Percentiles rank a stretch among this genome's conserved stretches.
These are phyloP conservation scores for Enhydra lutris DNA, from an alignment of 2,113 vertebrate species.

Conservation along the genomic window DNA sequence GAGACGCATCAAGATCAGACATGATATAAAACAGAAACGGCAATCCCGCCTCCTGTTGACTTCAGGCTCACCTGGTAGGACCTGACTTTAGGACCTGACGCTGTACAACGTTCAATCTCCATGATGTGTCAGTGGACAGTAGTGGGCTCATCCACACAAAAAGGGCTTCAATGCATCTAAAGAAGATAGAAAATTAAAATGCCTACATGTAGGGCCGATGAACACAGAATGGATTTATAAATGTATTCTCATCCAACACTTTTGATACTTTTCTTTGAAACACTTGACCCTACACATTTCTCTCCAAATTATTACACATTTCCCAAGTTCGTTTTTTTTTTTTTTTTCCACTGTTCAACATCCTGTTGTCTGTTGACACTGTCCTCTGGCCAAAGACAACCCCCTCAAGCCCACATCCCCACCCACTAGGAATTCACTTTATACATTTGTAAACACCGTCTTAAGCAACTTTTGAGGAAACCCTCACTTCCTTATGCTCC, in stretches of 20 bases:
- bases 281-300: neutral
- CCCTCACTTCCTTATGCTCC: rapidly evolving
- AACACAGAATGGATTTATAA: neutral
- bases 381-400: neutral
- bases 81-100: neutral
- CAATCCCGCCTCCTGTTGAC: neutral
- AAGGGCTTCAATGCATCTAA: neutral
- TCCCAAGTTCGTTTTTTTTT: neutral
- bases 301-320: neutral
- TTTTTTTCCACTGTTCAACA: neutral
- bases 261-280: neutral
- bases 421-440: neutral
- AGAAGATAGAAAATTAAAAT: neutral
- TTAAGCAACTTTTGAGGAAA: neutral
- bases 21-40: conserved; percentile 50
- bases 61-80: neutral
- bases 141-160: neutral
- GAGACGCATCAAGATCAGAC: neutral
- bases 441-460: neutral
- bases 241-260: neutral
- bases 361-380: neutral
- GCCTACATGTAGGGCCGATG: too few relatives aligned
- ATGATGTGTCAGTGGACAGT: rapidly evolving
- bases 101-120: rapidly evolving
- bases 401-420: rapidly evolving